Conservation (phyloP, 2,113 vertebrate species). For the Dryoscopus gambensis region DNA sequence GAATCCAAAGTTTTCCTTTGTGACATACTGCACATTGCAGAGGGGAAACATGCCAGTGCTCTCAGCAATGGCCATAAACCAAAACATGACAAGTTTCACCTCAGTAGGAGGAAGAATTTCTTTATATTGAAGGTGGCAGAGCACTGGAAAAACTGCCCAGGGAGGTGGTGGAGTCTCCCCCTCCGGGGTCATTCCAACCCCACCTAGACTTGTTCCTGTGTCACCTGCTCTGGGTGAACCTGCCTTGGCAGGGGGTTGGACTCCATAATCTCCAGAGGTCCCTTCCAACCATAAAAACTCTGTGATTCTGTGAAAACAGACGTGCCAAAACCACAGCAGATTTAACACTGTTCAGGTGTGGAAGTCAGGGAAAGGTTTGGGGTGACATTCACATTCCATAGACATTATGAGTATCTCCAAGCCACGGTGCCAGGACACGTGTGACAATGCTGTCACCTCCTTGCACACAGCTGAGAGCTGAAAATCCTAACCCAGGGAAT, state of each 20-base stretch:
- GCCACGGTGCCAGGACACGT: neutral
- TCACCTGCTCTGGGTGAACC: neutral
- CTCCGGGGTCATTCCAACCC: neutral
- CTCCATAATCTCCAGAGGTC: neutral
- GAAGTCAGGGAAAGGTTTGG: neutral
- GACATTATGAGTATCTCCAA: neutral
- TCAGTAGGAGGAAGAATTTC: neutral
- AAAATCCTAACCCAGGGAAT: neutral
- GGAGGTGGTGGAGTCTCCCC: accelerated
- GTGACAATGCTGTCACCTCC: neutral
- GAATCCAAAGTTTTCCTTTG: neutral
- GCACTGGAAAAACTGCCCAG: neutral
- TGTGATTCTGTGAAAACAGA: neutral
- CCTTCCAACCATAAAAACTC: neutral
- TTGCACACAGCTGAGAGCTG: neutral
- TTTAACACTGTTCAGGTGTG: neutral
- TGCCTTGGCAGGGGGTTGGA: too few relatives aligned
- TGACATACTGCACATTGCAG: neutral
- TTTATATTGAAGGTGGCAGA: neutral
- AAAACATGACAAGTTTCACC: neutral
- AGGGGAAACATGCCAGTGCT: neutral
- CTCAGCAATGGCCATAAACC: neutral
- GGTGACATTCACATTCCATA: neutral
- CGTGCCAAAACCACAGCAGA: neutral
- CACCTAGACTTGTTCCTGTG: neutral